Percentiles rank a stretch among this genome's conserved stretches.
These are phyloP conservation scores for Metopolophium dirhodum DNA, from an alignment of 1,140 invertebrate genomes.

Conservation along the genomic window DNA sequence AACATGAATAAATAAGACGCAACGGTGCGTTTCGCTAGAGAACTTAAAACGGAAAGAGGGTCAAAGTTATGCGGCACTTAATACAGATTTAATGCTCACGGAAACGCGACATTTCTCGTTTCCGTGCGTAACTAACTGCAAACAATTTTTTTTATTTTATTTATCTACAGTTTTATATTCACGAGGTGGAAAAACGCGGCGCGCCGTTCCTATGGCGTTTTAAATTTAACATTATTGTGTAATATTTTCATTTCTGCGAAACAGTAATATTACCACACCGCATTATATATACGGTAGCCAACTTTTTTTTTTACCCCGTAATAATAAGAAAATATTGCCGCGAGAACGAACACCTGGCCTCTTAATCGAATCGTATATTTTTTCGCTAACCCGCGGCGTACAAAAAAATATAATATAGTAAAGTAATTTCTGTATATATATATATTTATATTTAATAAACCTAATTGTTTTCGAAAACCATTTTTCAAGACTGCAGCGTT, in stretches of 20 bases:
- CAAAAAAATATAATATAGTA: slow-evolving; percentile 21
- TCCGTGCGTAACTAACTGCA: neutral
- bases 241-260: slow-evolving; percentile 37
- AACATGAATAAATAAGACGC: slow-evolving; percentile 36
- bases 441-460: slow-evolving; percentile 43
- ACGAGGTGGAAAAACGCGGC: slow-evolving; percentile 40
- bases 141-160: slow-evolving; percentile 23
- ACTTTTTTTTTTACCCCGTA: neutral
- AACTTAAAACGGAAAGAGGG: slow-evolving; percentile 15
- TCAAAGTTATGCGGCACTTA: slow-evolving; percentile 17
- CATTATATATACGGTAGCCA: neutral
- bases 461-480: slow-evolving; percentile 10
- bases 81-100: slow-evolving; percentile 13
- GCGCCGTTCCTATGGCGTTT: neutral
- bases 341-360: slow-evolving; percentile 42
- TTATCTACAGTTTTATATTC: slow-evolving; percentile 30
- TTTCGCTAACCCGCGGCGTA: neutral
- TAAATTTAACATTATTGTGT: slow-evolving; percentile 39
- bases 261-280: slow-evolving; percentile 32
- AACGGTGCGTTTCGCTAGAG: neutral
- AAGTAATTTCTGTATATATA: neutral
- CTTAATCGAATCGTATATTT: slow-evolving; percentile 40
- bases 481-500: slow-evolving; percentile 13
- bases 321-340: slow-evolving; percentile 28
- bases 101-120: slow-evolving; percentile 11